Evolutionary conservation across 2,113 vertebrate species (phyloP), one percentile per base, ranked within the genome.

Genomic region (Indicator maculatus): DNA sequence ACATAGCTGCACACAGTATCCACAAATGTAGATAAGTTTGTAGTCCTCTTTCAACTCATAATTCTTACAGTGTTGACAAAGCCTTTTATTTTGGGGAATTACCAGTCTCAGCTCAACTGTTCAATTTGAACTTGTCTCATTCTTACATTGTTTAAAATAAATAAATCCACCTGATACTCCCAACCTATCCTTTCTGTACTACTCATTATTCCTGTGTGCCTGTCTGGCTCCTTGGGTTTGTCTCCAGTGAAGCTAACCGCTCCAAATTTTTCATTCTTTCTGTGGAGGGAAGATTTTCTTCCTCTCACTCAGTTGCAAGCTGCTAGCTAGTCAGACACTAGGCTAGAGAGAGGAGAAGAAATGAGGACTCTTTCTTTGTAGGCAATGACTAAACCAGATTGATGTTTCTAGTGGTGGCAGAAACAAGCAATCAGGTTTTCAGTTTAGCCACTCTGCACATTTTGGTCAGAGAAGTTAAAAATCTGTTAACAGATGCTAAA

Each of bases 401-500:
- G 88, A 69, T 89, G 73, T 70, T 92, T 76, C 59, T 95, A 41
- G 50, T 50, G 60, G 61, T 69, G 82, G 85, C 87, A 86, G 64
- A 93, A 94, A 74, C 47, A 74, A 44, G 52, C 50, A 78, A 58
- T 26, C 36, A 39, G n/a, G 33, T 74, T 88, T 65, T 64, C 76
- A 50, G 38, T 74, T 88, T 74, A 75, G 45, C 45, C 64, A 59
- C 66, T n/a, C 27, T 44, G 44, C 58, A 53, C n/a, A 6, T 88
- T 88, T 83, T 77, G 61, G 16, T 74, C 28, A 4, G 78, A 63
- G 6, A 16, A 78, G 41, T 23, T 83, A 88, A 88, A 86, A 61
- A 89, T 23, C 55, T 77, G 69, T 90, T 69, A 36, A 80, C 79
- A 86, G 75, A 33, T 87, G 47, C 75, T 89, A 67, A 86, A 83